phyloP scores from a whole-genome alignment of 1,140 invertebrate genomes.

The Dinothrombium tinctorium region DNA sequence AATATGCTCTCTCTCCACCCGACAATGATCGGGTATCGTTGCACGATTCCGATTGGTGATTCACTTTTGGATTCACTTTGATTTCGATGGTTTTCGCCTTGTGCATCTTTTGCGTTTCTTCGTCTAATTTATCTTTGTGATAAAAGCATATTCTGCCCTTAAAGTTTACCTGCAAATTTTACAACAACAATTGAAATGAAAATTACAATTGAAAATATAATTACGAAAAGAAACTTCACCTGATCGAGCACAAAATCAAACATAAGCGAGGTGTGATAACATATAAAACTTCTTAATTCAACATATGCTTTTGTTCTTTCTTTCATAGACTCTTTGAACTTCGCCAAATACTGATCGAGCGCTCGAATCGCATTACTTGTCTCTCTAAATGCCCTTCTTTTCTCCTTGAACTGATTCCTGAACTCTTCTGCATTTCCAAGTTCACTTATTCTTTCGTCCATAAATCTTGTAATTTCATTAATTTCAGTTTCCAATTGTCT shows the following conservation, averaged over 20 bases:
- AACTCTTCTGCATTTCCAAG: neutral
- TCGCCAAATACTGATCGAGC: neutral
- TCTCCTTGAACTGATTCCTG: neutral
- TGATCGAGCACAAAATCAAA: conserved; percentile 2
- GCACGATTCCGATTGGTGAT: conserved; percentile 12
- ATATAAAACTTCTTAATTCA: neutral
- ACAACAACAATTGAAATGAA: too few species aligned
- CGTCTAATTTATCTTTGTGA: neutral
- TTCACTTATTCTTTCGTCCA: conserved; percentile 6
- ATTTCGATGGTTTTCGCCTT: conserved; percentile 11
- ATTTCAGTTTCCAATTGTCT: conserved; percentile 20
- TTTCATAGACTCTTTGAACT: neutral
- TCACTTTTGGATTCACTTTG: conserved; percentile 5
- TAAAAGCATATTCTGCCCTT: neutral
- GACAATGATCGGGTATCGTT: conserved; percentile 35
- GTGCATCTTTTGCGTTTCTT: conserved; percentile 3
- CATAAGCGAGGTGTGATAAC: neutral
- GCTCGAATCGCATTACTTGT: neutral
- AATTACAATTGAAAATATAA: too few species aligned
- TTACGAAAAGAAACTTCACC: too few species aligned
- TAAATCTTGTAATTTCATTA: conserved; percentile 16
- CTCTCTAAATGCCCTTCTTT: neutral
- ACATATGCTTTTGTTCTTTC: neutral
- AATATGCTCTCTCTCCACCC: conserved; percentile 82
- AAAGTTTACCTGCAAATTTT: neutral